Evolutionary conservation across 2,113 vertebrate genomes (phyloP).

Genomic region (Dromas ardeola): DNA sequence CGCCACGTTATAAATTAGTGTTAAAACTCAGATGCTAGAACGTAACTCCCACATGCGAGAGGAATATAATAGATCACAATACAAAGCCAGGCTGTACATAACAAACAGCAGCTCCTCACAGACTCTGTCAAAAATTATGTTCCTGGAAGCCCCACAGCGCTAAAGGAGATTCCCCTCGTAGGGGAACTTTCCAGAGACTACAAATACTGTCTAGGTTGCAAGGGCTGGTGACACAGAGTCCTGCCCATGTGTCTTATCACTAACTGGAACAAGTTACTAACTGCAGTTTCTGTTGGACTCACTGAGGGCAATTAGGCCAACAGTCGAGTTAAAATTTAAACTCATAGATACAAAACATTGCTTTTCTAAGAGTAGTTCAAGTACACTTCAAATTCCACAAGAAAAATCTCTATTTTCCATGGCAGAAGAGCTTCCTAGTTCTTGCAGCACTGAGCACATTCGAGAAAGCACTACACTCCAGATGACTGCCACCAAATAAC

Average conservation of each 20-base stretch:
- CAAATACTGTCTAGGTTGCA: neutral
- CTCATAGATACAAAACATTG: neutral
- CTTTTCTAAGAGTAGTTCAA: neutral
- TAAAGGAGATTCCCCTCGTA: neutral
- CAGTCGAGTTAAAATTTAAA: constrained; percentile 14
- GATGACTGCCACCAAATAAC: neutral
- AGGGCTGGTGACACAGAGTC: neutral
- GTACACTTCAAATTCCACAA: neutral
- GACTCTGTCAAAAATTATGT: neutral
- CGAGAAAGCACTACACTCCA: neutral
- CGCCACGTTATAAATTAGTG: neutral
- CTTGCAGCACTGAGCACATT: neutral
- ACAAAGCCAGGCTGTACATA: neutral
- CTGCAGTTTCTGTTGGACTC: constrained; percentile 1
- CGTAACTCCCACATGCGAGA: neutral
- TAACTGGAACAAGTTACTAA: neutral
- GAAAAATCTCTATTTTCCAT: neutral
- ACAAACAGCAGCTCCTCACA: neutral
- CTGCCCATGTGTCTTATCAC: neutral
- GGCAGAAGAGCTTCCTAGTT: neutral
- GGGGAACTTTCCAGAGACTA: neutral
- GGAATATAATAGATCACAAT: neutral
- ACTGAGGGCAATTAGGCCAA: neutral
- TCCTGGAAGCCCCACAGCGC: neutral
- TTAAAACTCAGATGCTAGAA: neutral